Evolutionary conservation across 2,113 vertebrate genomes (phyloP).

Genomic region (Daphoenositta chrysoptera): DNA sequence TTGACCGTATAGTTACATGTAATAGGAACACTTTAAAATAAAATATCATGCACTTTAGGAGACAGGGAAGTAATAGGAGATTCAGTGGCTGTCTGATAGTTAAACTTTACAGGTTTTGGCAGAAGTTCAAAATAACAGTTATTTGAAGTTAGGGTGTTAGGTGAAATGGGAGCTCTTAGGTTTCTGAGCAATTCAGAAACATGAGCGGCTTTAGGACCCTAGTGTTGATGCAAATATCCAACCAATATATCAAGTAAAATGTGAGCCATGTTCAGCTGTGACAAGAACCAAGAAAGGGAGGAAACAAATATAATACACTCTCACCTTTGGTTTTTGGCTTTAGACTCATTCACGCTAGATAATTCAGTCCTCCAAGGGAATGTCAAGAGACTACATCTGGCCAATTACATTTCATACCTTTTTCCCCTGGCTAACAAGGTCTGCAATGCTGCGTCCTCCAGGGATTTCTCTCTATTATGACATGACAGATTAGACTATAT

Average conservation of each 20-base stretch:
- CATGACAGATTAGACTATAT: not conserved
- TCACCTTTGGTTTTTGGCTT: not conserved
- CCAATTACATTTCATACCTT: not conserved
- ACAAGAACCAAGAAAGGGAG: not conserved
- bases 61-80: not conserved
- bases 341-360: not conserved
- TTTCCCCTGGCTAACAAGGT: not conserved
- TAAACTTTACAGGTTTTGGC: not conserved
- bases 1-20: not conserved
- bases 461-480: not conserved
- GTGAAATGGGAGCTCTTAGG: not conserved
- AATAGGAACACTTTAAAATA: not conserved
- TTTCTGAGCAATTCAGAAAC: not conserved
- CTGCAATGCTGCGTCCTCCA: not conserved
- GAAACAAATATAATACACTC: not conserved
- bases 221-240: not conserved
- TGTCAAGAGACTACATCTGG: not conserved
- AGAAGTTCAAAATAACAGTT: not conserved
- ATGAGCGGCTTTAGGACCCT: not conserved
- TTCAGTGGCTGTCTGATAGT: not conserved
- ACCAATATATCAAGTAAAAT: not conserved
- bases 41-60: not conserved
- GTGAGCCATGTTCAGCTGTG: not conserved
- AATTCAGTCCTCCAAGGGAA: not conserved
- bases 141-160: not conserved